Evolutionary conservation across 2,113 vertebrate genomes (phyloP).

Genomic region (Typhlomys cinereus): DNA sequence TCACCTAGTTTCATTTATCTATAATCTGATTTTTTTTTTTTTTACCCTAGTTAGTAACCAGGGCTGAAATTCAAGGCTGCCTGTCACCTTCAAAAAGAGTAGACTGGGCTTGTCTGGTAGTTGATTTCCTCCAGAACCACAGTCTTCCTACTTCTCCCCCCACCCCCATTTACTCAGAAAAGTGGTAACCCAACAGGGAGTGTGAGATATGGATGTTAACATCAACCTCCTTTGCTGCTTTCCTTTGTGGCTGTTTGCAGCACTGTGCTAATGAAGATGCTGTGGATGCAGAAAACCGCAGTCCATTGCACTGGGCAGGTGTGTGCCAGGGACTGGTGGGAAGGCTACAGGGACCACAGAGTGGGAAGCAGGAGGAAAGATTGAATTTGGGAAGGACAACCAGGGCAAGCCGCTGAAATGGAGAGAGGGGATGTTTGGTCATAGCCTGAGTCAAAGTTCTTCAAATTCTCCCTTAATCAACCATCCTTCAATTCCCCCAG

Average conservation of each 20-base stretch:
- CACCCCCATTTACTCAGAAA: neutral
- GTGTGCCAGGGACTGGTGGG: slow-evolving; percentile 32
- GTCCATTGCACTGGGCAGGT: slow-evolving; percentile 88
- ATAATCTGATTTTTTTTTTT: neutral
- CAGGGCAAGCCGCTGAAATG: neutral
- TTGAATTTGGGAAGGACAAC: neutral
- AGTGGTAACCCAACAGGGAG: neutral
- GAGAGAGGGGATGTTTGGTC: neutral
- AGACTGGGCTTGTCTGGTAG: neutral
- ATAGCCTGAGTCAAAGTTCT: neutral
- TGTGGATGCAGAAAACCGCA: slow-evolving; percentile 82
- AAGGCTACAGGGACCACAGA: neutral
- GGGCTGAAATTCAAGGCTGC: slow-evolving; percentile 20
- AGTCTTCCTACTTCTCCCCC: neutral
- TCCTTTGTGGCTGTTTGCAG: slow-evolving; percentile 73
- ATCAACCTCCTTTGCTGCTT: neutral
- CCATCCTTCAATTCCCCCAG: slow-evolving; percentile 57
- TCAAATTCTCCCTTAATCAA: neutral
- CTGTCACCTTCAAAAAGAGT: neutral
- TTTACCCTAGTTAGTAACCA: slow-evolving; percentile 24
- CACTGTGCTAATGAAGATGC: slow-evolving; percentile 84
- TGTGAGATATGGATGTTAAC: neutral
- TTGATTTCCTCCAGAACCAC: neutral
- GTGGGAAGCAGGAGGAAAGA: neutral
- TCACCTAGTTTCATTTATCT: neutral